phyloP scores from a whole-genome alignment of 2,888 invertebrate genomes.

The Ferdinandea cuprea region DNA sequence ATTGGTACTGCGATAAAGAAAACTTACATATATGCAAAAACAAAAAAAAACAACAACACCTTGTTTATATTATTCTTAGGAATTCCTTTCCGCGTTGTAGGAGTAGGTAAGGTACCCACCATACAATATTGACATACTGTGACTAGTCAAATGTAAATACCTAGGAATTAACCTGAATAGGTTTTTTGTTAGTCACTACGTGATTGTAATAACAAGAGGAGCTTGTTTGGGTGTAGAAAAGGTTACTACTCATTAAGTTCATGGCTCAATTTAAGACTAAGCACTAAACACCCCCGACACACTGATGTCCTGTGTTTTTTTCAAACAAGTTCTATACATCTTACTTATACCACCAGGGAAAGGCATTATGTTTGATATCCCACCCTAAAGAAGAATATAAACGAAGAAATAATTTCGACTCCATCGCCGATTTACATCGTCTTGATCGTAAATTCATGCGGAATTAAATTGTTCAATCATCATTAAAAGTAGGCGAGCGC shows the following conservation, averaged over 20 bases:
- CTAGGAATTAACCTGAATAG: conserved; percentile 58
- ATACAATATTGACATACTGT: conserved; percentile 34
- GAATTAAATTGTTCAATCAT: conserved; percentile 71
- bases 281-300: neutral
- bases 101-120: no score
- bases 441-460: conserved; percentile 66
- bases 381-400: neutral
- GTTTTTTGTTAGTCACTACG: conserved; percentile 35
- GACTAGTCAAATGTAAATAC: conserved; percentile 52
- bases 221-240: neutral
- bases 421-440: conserved; percentile 43
- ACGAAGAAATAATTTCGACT: conserved; percentile 16
- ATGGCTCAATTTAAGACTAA: neutral
- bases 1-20: conserved; percentile 7
- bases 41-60: conserved; percentile 19
- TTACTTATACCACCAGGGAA: conserved; percentile 13
- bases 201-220: conserved; percentile 8
- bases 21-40: no score
- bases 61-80: conserved; percentile 12
- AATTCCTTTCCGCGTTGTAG: conserved; percentile 31
- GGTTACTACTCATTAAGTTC: neutral
- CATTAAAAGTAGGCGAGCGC: conserved; percentile 61
- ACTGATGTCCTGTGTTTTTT: neutral
- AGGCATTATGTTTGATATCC: neutral
- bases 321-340: no score